These are phyloP conservation scores for Berghia stephanieae DNA, from an alignment of 1,140 invertebrate species.

Conservation along the genomic window DNA sequence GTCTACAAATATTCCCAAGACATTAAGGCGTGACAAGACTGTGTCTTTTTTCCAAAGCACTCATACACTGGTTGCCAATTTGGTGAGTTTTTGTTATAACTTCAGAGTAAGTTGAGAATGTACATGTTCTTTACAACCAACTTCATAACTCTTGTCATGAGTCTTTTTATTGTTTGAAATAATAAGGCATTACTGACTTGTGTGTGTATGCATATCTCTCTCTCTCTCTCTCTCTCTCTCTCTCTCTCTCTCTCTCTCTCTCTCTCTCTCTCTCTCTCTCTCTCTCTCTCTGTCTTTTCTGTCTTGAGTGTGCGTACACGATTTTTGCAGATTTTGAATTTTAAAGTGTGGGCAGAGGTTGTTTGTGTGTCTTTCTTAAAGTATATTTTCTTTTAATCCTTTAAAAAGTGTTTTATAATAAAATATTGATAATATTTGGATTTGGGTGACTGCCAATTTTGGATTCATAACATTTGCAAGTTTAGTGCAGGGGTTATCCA, in stretches of 20 bases:
- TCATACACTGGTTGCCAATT: conserved; percentile 56
- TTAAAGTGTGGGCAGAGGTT: too few species aligned
- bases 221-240: neutral
- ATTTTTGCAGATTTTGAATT: too few species aligned
- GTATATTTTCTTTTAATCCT: neutral
- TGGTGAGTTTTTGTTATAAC: neutral
- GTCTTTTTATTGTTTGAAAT: neutral
- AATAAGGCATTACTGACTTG: neutral
- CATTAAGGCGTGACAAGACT: conserved; percentile 49
- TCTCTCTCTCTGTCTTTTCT: neutral
- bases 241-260: neutral
- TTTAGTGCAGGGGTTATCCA: too few species aligned
- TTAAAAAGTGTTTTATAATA: neutral
- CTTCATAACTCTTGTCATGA: neutral
- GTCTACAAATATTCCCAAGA: conserved; percentile 60
- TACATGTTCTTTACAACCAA: neutral
- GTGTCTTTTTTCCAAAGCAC: conserved; percentile 65
- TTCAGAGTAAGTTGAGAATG: neutral
- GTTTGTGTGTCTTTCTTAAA: neutral
- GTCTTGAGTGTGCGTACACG: too few species aligned
- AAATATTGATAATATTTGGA: neutral
- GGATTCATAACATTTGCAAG: too few species aligned
- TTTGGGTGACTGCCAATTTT: too few species aligned
- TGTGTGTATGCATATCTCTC: neutral
- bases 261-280: neutral